Conservation (phyloP, 2,113 vertebrate species). For the Oncorhynchus nerka region DNA sequence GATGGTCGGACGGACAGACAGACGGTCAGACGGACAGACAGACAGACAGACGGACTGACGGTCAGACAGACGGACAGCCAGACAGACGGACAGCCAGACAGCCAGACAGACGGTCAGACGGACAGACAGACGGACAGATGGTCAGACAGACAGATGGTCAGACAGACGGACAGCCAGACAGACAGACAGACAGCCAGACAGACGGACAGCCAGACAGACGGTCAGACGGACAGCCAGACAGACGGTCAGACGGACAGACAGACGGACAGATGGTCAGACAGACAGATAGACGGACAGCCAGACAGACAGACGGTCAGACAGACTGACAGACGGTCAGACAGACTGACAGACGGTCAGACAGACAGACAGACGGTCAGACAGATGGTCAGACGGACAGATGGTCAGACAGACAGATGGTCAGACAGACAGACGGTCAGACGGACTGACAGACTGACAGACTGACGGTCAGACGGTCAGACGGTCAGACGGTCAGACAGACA, state of each 20-base stretch:
- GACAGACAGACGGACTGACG: background rate
- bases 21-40: background rate
- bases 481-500: accelerated
- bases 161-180: too few species aligned
- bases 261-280: accelerated
- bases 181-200: too few species aligned
- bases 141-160: accelerated
- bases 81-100: too few species aligned
- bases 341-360: too few species aligned
- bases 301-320: background rate
- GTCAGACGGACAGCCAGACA: accelerated
- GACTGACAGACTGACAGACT: too few species aligned
- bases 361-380: accelerated
- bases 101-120: too few species aligned
- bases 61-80: too few species aligned
- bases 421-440: too few species aligned
- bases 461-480: accelerated
- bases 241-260: accelerated
- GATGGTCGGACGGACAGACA: background rate
- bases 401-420: accelerated
- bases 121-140: background rate
- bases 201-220: accelerated
- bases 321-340: background rate
- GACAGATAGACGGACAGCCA: too few species aligned
- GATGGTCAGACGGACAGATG: accelerated